phyloP scores from a whole-genome alignment of 2,797 vertebrate species.

The Sebastes elongatus region DNA sequence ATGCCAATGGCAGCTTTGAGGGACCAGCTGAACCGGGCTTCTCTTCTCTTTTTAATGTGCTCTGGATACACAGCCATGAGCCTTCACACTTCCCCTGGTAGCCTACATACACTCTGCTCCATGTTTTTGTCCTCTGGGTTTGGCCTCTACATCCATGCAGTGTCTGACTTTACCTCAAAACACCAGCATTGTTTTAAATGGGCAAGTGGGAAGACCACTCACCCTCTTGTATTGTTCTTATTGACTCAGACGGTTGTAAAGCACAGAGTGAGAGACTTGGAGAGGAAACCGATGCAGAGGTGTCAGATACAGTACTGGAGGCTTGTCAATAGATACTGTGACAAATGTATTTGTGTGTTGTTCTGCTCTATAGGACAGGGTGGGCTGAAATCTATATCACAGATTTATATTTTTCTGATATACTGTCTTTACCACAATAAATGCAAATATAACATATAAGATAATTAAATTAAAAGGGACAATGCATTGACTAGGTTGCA shows the following conservation, averaged over 20 bases:
- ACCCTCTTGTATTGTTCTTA: constrained; percentile 47
- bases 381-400: neutral
- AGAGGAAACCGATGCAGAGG: constrained; percentile 24
- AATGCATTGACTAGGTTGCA: neutral
- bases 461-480: neutral
- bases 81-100: constrained; percentile 45
- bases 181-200: constrained; percentile 41
- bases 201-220: constrained; percentile 33
- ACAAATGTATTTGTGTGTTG: neutral
- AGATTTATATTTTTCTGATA: neutral
- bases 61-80: constrained; percentile 65
- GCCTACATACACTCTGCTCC: constrained; percentile 39
- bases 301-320: constrained; percentile 10
- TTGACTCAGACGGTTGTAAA: constrained; percentile 55
- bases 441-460: neutral
- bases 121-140: constrained; percentile 18
- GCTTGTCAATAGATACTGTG: constrained; percentile 17
- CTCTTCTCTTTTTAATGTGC: constrained; percentile 74
- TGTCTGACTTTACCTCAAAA: constrained; percentile 29
- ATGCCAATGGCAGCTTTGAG: constrained; percentile 70
- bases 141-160: constrained; percentile 11
- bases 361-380: neutral
- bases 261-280: constrained; percentile 28
- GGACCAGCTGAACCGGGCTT: constrained; percentile 55
- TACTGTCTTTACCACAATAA: neutral